Percentiles rank a stretch among this genome's conserved stretches.
phyloP scores from a whole-genome alignment of 64 coral and sea anemone genomes.

The Pocillopora damicornis region DNA sequence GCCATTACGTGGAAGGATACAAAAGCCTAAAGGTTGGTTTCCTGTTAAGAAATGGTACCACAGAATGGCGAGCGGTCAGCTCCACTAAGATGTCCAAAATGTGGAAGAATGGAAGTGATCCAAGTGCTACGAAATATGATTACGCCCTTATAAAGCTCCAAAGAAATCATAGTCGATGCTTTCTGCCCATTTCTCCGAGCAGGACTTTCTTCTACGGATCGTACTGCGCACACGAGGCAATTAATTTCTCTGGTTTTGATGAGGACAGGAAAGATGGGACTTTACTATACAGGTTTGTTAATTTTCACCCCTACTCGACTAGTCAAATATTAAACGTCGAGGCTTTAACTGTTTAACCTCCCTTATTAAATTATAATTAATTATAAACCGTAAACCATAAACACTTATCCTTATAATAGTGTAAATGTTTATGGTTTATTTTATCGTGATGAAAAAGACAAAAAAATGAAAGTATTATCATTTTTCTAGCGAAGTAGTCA shows the following conservation, averaged over 20 bases:
- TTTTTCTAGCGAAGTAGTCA: too few relatives aligned
- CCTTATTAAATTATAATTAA: too few relatives aligned
- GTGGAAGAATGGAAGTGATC: constrained; percentile 74
- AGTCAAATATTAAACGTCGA: too few relatives aligned
- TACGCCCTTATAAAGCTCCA: constrained; percentile 73
- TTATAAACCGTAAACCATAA: too few relatives aligned
- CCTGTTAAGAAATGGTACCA: constrained; percentile 49
- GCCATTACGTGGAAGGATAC: constrained; percentile 74
- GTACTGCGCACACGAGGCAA: constrained; percentile 35
- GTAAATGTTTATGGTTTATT: too few relatives aligned
- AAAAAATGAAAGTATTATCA: too few relatives aligned
- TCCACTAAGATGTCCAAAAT: constrained; percentile 52
- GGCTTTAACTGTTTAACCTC: too few relatives aligned
- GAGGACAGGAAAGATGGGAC: constrained; percentile 87
- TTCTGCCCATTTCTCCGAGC: constrained; percentile 65
- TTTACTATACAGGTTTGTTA: constrained; percentile 79
- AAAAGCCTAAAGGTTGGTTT: constrained; percentile 63
- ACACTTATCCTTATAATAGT: too few relatives aligned
- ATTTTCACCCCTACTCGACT: background rate
- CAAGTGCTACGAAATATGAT: constrained; percentile 74
- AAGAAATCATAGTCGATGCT: constrained; percentile 55
- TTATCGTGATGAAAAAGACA: too few relatives aligned
- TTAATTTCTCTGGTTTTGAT: constrained; percentile 97
- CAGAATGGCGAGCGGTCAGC: constrained; percentile 57
- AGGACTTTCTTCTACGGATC: constrained; percentile 30